These are phyloP conservation scores for Myotis davidii DNA, from an alignment of 2,113 vertebrate species.

Conservation along the genomic window DNA sequence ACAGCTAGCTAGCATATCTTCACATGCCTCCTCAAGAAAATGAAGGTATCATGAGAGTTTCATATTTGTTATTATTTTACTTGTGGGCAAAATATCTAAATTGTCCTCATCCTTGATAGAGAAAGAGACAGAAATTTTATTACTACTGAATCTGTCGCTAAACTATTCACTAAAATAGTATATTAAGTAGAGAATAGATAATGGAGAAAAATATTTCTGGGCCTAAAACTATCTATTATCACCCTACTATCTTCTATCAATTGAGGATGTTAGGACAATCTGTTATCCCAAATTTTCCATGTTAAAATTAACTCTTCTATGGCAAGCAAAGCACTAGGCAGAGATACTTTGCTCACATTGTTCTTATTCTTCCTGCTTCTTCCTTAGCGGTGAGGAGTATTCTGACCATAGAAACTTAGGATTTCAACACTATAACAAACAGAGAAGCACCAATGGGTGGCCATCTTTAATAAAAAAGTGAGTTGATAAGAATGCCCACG, in stretches of 20 bases:
- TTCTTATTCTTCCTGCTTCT: neutral
- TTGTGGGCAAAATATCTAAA: constrained; percentile 24
- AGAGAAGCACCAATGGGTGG: neutral
- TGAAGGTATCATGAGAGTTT: neutral
- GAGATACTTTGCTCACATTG: neutral
- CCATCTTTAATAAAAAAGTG: neutral
- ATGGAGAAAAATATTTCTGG: neutral
- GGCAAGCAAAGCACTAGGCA: neutral
- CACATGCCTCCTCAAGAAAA: neutral
- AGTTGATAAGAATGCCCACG: neutral
- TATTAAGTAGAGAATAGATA: neutral
- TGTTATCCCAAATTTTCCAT: neutral
- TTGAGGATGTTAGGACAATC: neutral
- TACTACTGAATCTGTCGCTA: neutral
- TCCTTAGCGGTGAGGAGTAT: neutral
- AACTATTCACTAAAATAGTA: neutral
- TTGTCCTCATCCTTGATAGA: neutral
- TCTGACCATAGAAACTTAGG: neutral
- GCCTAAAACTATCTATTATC: neutral
- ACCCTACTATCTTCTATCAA: neutral
- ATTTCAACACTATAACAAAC: neutral
- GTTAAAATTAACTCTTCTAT: neutral
- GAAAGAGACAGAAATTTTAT: neutral
- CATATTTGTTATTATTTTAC: constrained; percentile 39
- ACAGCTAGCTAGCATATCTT: neutral